Percentiles rank a stretch among this genome's conserved stretches.
Evolutionary conservation across 2,888 invertebrate genomes (phyloP).

Genomic region (Sialis lutaria): DNA sequence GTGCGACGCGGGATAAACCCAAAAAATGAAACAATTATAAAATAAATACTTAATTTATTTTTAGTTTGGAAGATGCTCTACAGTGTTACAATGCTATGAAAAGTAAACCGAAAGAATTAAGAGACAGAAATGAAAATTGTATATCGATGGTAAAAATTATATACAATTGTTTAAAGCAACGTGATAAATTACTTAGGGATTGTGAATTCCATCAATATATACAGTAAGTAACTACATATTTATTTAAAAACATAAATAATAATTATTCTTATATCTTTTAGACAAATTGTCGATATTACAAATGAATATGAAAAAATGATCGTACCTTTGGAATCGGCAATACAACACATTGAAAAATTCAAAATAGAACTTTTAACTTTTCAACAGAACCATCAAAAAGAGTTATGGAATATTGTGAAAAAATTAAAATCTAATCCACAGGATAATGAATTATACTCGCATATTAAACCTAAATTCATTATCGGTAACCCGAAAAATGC

Average conservation of each 20-base stretch:
- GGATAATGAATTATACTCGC: background rate
- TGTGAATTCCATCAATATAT: conserved; percentile 17
- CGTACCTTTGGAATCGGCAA: conserved; percentile 4
- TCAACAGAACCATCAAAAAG: conserved; percentile 5
- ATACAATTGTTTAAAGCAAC: conserved; percentile 34
- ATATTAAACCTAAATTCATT: conserved; percentile 2
- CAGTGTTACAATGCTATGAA: conserved; percentile 27
- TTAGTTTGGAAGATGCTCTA: conserved; percentile 26
- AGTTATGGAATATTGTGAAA: conserved; percentile 8
- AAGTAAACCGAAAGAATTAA: conserved; percentile 26
- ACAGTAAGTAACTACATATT: conserved; percentile 10
- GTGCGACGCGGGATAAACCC: too few relatives aligned
- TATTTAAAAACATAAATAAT: background rate
- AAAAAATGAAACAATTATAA: too few relatives aligned
- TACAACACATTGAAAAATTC: conserved; percentile 8
- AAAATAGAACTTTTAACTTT: conserved; percentile 3
- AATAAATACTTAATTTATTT: conserved; percentile 3
- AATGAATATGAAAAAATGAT: conserved; percentile 8
- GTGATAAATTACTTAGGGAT: conserved; percentile 30
- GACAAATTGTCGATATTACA: conserved; percentile 7
- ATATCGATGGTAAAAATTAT: conserved; percentile 35
- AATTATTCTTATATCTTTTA: conserved; percentile 1
- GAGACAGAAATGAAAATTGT: conserved; percentile 27
- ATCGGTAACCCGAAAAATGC: conserved; percentile 5
- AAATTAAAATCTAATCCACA: background rate